A percentile compares a stretch with the other conserved stretches of the same genome.
Evolutionary conservation across 2,113 vertebrate species (phyloP).

Genomic region (Dipodomys stephensi): DNA sequence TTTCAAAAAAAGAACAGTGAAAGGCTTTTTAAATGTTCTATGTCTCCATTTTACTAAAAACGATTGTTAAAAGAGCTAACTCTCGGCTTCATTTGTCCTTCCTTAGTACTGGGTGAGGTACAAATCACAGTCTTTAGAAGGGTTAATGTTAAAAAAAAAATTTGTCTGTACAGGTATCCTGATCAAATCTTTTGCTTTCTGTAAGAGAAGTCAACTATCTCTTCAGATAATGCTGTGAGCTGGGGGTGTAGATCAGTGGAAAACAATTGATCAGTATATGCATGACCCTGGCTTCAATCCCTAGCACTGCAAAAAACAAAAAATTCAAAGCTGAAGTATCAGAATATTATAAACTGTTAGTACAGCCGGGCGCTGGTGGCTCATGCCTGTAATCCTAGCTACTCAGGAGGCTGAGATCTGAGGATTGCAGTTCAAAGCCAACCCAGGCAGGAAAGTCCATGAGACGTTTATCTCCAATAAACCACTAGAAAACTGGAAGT

Average conservation of each 20-base stretch:
- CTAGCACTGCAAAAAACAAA: too few species aligned
- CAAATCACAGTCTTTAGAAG: not conserved
- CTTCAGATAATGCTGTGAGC: too few species aligned
- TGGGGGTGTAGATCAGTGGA: too few species aligned
- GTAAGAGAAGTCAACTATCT: not conserved
- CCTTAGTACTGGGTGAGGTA: not conserved
- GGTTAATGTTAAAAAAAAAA: conserved; percentile 49
- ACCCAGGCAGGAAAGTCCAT: too few species aligned
- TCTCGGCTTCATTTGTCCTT: not conserved
- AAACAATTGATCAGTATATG: too few species aligned
- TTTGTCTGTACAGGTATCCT: not conserved
- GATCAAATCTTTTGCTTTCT: conserved; percentile 7
- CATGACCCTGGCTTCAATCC: too few species aligned
- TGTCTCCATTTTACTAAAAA: conserved; percentile 17
- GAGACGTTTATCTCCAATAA: too few species aligned
- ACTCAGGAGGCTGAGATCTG: too few species aligned
- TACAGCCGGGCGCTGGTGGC: too few species aligned
- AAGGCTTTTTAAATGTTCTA: not conserved
- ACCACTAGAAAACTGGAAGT: too few species aligned
- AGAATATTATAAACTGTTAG: conserved; percentile 9
- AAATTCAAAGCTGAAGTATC: not conserved
- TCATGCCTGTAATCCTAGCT: too few species aligned
- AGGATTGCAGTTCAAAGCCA: too few species aligned
- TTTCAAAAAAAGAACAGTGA: conserved; percentile 43
- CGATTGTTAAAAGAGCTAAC: conserved; percentile 1